A percentile compares a stretch with the other conserved stretches of the same genome.
Evolutionary conservation across 2,113 vertebrate genomes (phyloP).

Genomic region (Nicator chloris): DNA sequence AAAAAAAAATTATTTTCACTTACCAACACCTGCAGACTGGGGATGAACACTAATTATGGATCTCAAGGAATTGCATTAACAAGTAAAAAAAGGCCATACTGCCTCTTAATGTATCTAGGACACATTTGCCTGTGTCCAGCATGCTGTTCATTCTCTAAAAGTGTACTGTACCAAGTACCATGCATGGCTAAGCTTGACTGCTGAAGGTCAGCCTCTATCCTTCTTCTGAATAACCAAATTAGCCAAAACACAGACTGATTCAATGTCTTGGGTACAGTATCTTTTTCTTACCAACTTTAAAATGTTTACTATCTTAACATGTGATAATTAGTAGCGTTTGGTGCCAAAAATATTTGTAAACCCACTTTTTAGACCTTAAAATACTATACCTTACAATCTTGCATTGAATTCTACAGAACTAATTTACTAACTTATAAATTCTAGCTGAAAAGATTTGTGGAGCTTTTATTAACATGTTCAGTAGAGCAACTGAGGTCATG

Average conservation of each 20-base stretch:
- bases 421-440: neutral
- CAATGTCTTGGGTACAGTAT: neutral
- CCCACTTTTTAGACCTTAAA: neutral
- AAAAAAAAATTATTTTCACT: neutral
- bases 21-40: neutral
- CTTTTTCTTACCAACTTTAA: neutral
- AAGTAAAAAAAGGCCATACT: neutral
- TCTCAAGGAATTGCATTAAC: neutral
- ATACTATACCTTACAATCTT: neutral
- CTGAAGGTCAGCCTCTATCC: neutral
- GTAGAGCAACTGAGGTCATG: neutral
- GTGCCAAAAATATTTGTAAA: neutral
- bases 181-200: neutral
- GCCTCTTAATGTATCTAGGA: neutral
- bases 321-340: neutral
- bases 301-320: neutral
- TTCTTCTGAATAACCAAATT: neutral
- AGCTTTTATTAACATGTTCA: neutral
- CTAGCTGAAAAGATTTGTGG: neutral
- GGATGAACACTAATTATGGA: neutral
- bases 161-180: neutral
- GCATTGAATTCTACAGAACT: neutral
- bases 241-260: neutral
- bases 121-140: neutral
- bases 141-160: neutral